phyloP scores from a whole-genome alignment of 2,888 invertebrate species.

The Geotrupes spiniger region DNA sequence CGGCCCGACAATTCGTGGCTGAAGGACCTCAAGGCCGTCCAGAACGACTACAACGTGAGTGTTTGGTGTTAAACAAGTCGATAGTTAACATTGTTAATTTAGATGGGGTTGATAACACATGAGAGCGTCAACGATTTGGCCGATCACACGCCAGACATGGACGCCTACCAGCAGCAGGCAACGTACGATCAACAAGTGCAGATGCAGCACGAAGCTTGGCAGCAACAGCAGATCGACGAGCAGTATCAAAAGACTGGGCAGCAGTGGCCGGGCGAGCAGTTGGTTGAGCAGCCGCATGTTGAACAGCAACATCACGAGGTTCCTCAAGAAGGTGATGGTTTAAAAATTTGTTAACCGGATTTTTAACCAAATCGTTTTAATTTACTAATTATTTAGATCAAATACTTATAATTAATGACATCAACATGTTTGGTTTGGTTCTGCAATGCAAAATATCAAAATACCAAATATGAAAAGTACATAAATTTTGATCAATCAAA shows the following conservation, averaged over 20 bases:
- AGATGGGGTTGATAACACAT: constrained; percentile 36
- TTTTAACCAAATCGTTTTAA: no score
- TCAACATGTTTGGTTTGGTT: no score
- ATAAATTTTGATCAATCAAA: no score
- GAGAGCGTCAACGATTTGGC: constrained; percentile 30
- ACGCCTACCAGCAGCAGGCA: constrained; percentile 16
- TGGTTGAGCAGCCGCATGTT: constrained; percentile 40
- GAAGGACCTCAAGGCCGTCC: constrained; percentile 51
- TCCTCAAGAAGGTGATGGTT: constrained; percentile 31
- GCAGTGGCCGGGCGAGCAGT: constrained; percentile 32
- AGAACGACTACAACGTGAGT: constrained; percentile 49
- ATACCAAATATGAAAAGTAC: no score
- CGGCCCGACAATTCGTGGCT: constrained; percentile 60
- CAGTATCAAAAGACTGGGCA: constrained; percentile 34
- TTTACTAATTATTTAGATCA: no score
- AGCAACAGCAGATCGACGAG: constrained; percentile 29
- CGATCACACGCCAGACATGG: constrained; percentile 15
- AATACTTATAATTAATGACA: no score
- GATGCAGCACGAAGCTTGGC: constrained; percentile 28
- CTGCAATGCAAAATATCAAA: no score
- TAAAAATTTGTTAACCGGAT: no score
- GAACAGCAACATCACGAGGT: constrained; percentile 28
- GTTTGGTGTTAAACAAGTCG: not conserved
- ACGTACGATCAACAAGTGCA: constrained; percentile 19
- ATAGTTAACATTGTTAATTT: constrained; percentile 17